Percentiles rank a stretch among this genome's conserved stretches.
These are phyloP conservation scores for Sesia bembeciformis DNA, from an alignment of 2,888 invertebrate genomes.

Conservation along the genomic window DNA sequence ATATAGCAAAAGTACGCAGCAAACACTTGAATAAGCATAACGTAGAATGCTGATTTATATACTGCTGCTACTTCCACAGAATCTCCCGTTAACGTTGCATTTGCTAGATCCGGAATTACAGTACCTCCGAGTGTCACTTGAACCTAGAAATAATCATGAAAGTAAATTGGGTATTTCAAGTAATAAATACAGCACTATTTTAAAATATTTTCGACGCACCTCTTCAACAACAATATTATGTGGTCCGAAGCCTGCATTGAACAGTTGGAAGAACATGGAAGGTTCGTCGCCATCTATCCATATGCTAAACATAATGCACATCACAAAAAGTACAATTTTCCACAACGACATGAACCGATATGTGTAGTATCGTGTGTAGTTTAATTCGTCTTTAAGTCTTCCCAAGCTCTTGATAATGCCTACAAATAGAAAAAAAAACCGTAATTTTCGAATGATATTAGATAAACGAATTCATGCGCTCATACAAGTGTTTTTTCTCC, in stretches of 20 bases:
- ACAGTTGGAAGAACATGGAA: conserved; percentile 83
- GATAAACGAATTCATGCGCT: background rate
- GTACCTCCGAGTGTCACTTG: conserved; percentile 76
- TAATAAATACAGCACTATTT: background rate
- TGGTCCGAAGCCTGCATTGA: conserved; percentile 82
- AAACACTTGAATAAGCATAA: conserved; percentile 85
- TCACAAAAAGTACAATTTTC: conserved; percentile 89
- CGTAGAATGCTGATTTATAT: conserved; percentile 82
- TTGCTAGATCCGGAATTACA: conserved; percentile 81
- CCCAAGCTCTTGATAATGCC: conserved; percentile 83
- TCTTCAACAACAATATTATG: conserved; percentile 87
- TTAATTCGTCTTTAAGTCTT: conserved; percentile 85
- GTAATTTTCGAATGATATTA: background rate
- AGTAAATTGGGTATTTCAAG: background rate
- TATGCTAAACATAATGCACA: conserved; percentile 81
- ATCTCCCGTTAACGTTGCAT: conserved; percentile 84
- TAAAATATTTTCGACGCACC: conserved; percentile 33
- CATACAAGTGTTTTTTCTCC: too few relatives aligned
- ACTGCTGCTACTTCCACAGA: conserved; percentile 81
- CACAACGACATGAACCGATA: conserved; percentile 93
- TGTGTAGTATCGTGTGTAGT: conserved; percentile 88
- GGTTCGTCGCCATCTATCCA: conserved; percentile 85
- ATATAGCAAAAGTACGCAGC: conserved; percentile 92
- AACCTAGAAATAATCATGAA: conserved; percentile 48
- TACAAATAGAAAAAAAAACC: conserved; percentile 18